Conservation (phyloP, 2,888 invertebrate species). For the Philereme vetulata region DNA sequence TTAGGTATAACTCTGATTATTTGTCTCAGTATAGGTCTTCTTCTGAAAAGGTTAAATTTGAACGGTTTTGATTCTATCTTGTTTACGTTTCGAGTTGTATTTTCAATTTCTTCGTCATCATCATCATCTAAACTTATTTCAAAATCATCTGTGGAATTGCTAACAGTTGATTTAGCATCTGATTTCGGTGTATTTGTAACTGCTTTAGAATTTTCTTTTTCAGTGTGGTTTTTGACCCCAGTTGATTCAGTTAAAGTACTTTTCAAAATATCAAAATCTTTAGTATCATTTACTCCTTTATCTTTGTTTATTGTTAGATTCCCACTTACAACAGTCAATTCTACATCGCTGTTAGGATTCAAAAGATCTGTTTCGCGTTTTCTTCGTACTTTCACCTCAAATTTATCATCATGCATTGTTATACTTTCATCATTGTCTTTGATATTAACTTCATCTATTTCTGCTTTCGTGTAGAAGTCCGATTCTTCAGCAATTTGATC, state of each 20-base stretch:
- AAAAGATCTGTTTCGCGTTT: slow-evolving; percentile 12
- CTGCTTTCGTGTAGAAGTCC: slow-evolving; percentile 7
- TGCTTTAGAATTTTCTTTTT: not conserved
- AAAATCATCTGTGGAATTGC: not conserved
- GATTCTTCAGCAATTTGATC: slow-evolving; percentile 35
- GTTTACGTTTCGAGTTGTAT: not conserved
- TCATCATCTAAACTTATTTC: slow-evolving; percentile 5
- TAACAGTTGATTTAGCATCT: not conserved
- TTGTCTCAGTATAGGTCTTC: slow-evolving; percentile 16
- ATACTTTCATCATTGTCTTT: not conserved
- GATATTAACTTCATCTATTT: not conserved
- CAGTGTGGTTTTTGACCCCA: not conserved
- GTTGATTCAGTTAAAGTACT: not conserved
- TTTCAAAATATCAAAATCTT: not conserved
- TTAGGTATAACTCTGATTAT: slow-evolving; percentile 19
- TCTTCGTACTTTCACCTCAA: slow-evolving; percentile 2
- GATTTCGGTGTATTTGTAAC: not conserved
- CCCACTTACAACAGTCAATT: slow-evolving; percentile 23
- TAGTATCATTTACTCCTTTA: not conserved
- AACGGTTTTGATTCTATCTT: slow-evolving; percentile 5
- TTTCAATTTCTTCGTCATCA: not conserved
- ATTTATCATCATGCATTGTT: not conserved
- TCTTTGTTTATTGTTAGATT: slow-evolving; percentile 15
- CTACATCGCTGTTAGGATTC: slow-evolving; percentile 1
- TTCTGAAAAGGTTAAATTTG: slow-evolving; percentile 18